Base-by-base conservation (phyloP, 1,140 invertebrate species). In the Chironomus striatipennis region DNA sequence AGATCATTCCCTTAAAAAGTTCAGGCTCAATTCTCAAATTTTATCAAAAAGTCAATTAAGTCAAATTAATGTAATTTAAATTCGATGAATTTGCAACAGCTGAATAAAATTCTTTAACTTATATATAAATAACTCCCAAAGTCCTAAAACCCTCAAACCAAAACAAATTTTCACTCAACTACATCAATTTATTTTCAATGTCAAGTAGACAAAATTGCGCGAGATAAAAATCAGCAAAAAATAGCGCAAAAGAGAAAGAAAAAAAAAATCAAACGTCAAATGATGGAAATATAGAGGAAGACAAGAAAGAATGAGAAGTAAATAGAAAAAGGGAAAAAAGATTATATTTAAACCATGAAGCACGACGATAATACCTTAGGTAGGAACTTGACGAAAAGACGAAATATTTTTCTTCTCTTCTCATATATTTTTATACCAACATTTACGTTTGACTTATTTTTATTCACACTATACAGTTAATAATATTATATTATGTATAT, bases 401-500 rank as follows among this genome's bases (percentile, higher is more conserved):
- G n/a, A n/a, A 15, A 57, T 57, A 57, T n/a, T 15, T 57, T 57
- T 15, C 47, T n/a, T 15, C 8, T 57, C 47, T n/a, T 57, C 47
- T 57, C 43, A 47, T 47, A 47, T 47, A 47, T 47, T 47, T 47
- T 47, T 47, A 47, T 47, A 57, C n/a, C 9, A 12, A 57, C 12
- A 57, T 57, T 57, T 57, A n/a, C 47, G 47, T 57, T 57, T 57
- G 47, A n/a, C 47, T 57, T 57, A 57, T 57, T 57, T 57, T 57
- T 57, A 15, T 57, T 57, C 47, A 57, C 47, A 57, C 47, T 57
- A 57, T 12, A 34, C 24, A 34, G 24, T 34, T 34, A 34, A 34
- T 34, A 34, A 34, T 34, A 34, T 34, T 34, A 5, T 34, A 57
- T n/a, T 57, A 57, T 57, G 12, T 57, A 57, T 57, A 57, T 47